Evolutionary conservation across 2,113 vertebrate genomes (phyloP), one percentile per base, ranked within the genome.

Genomic region (Chionis minor): DNA sequence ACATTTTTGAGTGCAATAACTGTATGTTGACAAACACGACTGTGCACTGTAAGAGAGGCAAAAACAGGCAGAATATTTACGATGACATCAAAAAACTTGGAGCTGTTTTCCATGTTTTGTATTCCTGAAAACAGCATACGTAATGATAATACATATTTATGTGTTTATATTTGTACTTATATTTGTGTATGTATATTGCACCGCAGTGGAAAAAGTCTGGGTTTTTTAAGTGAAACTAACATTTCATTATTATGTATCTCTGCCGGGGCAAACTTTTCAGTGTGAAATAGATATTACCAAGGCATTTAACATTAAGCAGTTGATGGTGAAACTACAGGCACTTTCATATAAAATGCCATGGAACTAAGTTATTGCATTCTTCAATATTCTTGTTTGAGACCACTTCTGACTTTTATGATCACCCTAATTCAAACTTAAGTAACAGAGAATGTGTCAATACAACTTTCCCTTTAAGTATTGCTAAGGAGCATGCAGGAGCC

Each of bases 391-490:
- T 91, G 45, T 81, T 55, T 91, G 89, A 95, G 83, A 73, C 44
- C 58, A 80, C 52, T 95, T 92, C 91, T 94, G 83, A 93, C 75
- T 96, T 96, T 89, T 73, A 91, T 95, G 88, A 96, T 97, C 91
- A 85, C 69, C 12, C 40, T 92, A 89, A 94, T 65, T 95, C 94
- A 89, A 92, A 87, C 70, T 87, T 35, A 84, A 95, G 88, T 87
- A 79, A 89, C 0, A 91, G 80, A 83, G 82, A 95, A 96, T 93
- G 93, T 93, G 94, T 96, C 95, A 97, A 96, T 94, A 95, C 77
- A 94, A 94, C 92, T 95, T 97, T 96, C 88, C 73, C 92, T 94
- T 91, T 89, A 94, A 95, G 94, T 80, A 94, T 94, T 82, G 58
- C 83, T 92, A 72, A 95, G 96, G 84, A 96, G 86, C 89, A 95